phyloP scores from a whole-genome alignment of 2,113 vertebrate genomes.

The Proteles cristata region DNA sequence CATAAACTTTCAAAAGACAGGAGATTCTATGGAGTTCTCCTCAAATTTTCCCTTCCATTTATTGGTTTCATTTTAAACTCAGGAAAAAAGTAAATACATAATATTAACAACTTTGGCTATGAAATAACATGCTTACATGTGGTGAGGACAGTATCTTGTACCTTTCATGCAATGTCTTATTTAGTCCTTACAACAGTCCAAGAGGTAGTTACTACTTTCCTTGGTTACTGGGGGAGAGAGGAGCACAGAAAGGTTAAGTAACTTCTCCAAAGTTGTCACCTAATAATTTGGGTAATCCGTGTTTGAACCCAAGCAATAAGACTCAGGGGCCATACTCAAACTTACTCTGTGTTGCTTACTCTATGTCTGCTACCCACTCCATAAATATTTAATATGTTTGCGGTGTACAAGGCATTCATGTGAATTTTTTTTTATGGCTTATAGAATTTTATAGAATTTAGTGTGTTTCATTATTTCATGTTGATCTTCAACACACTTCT shows the following conservation, averaged over 20 bases:
- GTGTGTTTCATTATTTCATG: slow-evolving; percentile 28
- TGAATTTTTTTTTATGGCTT: not conserved
- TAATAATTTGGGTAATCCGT: not conserved
- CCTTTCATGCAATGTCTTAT: not conserved
- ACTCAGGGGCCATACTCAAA: not conserved
- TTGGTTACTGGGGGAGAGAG: not conserved
- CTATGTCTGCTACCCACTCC: not conserved
- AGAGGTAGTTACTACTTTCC: not conserved
- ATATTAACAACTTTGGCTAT: not conserved
- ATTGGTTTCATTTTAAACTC: not conserved
- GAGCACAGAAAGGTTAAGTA: not conserved
- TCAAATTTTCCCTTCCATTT: not conserved
- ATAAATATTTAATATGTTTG: slow-evolving; percentile 41
- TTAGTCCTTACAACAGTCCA: not conserved
- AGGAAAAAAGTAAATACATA: not conserved
- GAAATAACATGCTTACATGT: not conserved
- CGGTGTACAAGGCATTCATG: not conserved
- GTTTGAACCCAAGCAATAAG: not conserved
- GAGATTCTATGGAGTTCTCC: not conserved
- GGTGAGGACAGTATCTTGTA: not conserved
- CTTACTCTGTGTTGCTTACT: not conserved
- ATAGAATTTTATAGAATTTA: not conserved
- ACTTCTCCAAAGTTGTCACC: not conserved
- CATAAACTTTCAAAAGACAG: not conserved
- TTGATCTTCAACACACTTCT: not conserved